Percentiles rank a stretch among this genome's conserved stretches.
Evolutionary conservation across 2,888 invertebrate genomes (phyloP).

Genomic region (Cataglyphis rosenhaueri): DNA sequence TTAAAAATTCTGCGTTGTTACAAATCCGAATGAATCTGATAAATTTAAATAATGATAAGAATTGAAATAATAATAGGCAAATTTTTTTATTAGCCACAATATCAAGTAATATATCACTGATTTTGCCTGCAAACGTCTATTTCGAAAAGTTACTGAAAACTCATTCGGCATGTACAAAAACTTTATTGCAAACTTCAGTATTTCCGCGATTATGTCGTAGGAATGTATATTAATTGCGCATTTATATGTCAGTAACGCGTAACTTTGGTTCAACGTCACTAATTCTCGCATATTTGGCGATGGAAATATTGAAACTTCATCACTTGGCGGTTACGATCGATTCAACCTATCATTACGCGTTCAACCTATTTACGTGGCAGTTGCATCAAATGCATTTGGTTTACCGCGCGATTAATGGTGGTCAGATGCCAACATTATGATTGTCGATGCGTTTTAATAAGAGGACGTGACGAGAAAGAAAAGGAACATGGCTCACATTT

Average conservation of each 20-base stretch:
- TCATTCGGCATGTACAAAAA: conserved; percentile 33
- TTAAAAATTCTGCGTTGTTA: not conserved
- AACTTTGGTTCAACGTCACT: conserved; percentile 8
- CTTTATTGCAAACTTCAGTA: conserved; percentile 20
- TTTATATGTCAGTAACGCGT: not conserved
- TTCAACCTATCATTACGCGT: conserved; percentile 62
- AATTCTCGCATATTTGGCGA: not conserved
- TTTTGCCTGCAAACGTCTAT: conserved; percentile 47
- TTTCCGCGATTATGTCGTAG: not conserved
- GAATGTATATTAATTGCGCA: conserved; percentile 20
- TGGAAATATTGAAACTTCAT: conserved; percentile 52
- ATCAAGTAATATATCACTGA: conserved; percentile 51
- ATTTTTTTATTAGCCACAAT: conserved; percentile 36
- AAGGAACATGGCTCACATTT: not conserved
- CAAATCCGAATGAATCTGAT: not conserved
- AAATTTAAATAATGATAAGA: not conserved
- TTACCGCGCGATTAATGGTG: conserved; percentile 47
- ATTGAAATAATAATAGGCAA: conserved; percentile 17
- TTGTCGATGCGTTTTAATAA: conserved; percentile 6
- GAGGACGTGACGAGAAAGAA: not conserved
- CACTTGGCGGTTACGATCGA: conserved; percentile 64
- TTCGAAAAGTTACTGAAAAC: conserved; percentile 31
- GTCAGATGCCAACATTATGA: conserved; percentile 23
- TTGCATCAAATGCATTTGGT: conserved; percentile 61
- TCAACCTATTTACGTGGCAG: conserved; percentile 66